Evolutionary conservation across 2,113 vertebrate genomes (phyloP).

Genomic region (Chinchilla lanigera): DNA sequence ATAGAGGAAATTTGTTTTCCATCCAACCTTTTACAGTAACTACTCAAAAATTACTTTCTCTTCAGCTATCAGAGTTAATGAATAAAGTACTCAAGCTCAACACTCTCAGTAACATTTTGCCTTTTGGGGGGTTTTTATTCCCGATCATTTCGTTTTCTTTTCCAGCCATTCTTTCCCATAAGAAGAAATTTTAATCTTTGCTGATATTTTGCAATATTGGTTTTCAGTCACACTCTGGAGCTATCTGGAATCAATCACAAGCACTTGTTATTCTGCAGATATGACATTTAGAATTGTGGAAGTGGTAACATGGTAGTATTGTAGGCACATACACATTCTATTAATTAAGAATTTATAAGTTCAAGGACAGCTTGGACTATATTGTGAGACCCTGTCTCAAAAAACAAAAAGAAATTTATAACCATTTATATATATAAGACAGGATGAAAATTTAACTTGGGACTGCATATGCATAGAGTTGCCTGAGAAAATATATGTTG

Average conservation of each 20-base stretch:
- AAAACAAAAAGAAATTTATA: constrained; percentile 1
- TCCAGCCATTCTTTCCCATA: constrained; percentile 59
- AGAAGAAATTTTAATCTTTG: constrained; percentile 44
- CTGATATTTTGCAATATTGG: constrained; percentile 62
- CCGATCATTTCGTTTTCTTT: constrained; percentile 60
- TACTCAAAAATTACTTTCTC: constrained; percentile 67
- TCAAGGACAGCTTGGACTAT: not conserved
- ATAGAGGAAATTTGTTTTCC: constrained; percentile 70
- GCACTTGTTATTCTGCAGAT: constrained; percentile 48
- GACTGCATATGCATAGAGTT: not conserved
- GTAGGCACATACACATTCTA: not conserved
- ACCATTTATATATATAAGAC: constrained; percentile 33
- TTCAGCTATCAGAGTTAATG: constrained; percentile 64
- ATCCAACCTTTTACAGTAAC: constrained; percentile 71
- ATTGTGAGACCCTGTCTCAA: not conserved
- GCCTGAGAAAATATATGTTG: not conserved
- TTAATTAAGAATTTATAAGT: constrained; percentile 29
- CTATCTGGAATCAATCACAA: not conserved
- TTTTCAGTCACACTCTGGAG: constrained; percentile 27
- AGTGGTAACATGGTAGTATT: not conserved
- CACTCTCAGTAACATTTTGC: constrained; percentile 54
- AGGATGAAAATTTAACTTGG: not conserved
- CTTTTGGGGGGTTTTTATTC: constrained; percentile 8
- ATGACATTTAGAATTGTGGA: not conserved
- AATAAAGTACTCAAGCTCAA: constrained; percentile 70